Evolutionary conservation across 1,140 invertebrate species (phyloP).

Genomic region (Periplaneta americana): DNA sequence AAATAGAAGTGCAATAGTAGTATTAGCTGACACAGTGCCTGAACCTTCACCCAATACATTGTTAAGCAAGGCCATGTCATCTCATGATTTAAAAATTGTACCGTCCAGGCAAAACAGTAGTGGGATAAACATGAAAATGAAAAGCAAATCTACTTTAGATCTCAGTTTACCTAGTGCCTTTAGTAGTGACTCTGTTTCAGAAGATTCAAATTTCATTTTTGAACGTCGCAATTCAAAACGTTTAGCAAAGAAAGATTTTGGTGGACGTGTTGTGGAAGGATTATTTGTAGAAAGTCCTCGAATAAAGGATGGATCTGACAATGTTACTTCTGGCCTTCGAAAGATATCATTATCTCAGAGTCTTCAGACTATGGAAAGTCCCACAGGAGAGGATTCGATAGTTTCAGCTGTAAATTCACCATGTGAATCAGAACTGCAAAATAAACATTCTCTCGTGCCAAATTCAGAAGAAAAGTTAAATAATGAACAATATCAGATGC

Average conservation of each 20-base stretch:
- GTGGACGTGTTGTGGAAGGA: constrained; percentile 13
- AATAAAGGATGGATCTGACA: not conserved
- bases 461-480: not conserved
- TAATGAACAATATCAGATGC: not conserved
- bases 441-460: not conserved
- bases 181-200: not conserved
- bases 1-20: not conserved
- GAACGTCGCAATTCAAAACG: constrained; percentile 14
- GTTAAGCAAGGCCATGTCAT: not conserved
- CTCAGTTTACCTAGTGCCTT: not conserved
- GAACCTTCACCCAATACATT: not conserved
- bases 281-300: constrained; percentile 14
- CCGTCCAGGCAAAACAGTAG: not conserved
- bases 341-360: constrained; percentile 2
- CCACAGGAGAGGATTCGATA: not conserved
- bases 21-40: not conserved
- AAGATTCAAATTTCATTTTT: constrained; percentile 6
- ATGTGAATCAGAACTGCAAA: not conserved
- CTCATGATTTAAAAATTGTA: not conserved
- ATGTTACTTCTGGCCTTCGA: not conserved
- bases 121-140: not conserved
- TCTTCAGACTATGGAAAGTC: not conserved
- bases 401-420: not conserved
- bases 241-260: not conserved
- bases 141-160: not conserved